Base-by-base conservation (phyloP, 1,140 invertebrate genomes). In the Cepaea nemoralis region DNA sequence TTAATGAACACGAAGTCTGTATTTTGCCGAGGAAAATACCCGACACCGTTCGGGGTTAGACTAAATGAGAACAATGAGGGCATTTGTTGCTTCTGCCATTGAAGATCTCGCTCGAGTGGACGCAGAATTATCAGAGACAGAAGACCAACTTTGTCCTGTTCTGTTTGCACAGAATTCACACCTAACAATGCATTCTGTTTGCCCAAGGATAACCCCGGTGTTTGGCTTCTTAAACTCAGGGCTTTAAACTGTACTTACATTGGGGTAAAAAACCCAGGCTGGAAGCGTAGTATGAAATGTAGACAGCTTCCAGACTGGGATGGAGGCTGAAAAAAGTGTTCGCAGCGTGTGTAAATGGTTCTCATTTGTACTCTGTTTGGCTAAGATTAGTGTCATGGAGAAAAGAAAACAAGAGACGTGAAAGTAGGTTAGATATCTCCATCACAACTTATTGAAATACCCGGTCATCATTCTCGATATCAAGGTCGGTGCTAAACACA, bases 161-260 rank as follows among this genome's bases (percentile, higher is more conserved):
- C 59, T 63, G 59, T 63, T 63, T 63, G 59, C 59, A 63, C n/a
- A 31, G 59, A 63, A 31, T 63, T 63, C n/a, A 63, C n/a, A 63
- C 12, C 27, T 31, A 5, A 31, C 59, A 31, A 31, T 31, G 27
- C 59, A 12, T 16, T 31, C 27, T 27, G 59, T 63, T 31, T 31
- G 59, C 59, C 22, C n/a, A 63, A 16, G 19, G 50, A 55, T 55
- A 55, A 55, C 50, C 19, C n/a, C 16, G n/a, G 27, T 63, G 59
- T 63, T 63, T 63, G 59, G 59, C 59, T 63, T 63, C 27, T 27
- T n/a, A 27, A 63, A 31, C 59, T 31, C 59, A 63, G 6, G 27
- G n/a, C 27, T 63, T 63, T 31, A 63, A 31, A 63, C 8, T 63
- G n/a, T 63, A 63, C 59, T 63, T 63, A 63, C 50, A 31, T 27